Conservation (phyloP, 2,113 vertebrate genomes). For the Hemiprocne comata region DNA sequence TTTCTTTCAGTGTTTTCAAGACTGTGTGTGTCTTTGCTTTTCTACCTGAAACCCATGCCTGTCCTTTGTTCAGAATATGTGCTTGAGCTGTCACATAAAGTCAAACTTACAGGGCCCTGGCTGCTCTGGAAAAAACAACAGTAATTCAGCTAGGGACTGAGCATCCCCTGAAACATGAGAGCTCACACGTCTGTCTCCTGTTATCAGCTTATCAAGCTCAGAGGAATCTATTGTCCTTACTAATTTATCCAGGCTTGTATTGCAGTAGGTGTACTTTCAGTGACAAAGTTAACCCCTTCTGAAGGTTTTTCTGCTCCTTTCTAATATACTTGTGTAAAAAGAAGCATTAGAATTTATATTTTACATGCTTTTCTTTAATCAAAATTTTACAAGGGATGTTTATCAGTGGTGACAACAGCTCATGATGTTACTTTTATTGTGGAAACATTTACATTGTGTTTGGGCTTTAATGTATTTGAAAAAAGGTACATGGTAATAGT, state of each 20-base stretch:
- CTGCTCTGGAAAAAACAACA: background rate
- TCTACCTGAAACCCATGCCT: background rate
- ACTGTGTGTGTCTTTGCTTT: background rate
- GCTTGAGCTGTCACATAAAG: constrained; percentile 11
- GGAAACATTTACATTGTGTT: background rate
- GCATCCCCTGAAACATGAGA: background rate
- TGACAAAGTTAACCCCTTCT: background rate
- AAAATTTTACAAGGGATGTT: background rate
- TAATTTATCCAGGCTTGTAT: background rate
- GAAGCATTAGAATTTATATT: background rate
- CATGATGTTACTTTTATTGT: background rate
- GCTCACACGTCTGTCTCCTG: background rate
- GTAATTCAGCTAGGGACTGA: background rate
- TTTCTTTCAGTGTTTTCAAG: background rate
- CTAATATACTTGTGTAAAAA: background rate
- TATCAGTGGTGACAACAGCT: background rate
- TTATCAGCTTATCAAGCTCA: constrained; percentile 16
- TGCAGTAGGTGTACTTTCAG: background rate
- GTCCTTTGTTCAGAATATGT: background rate
- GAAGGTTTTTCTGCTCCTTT: background rate
- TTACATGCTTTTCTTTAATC: background rate
- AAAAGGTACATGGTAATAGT: background rate
- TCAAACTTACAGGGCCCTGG: background rate
- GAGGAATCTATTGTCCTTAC: background rate
- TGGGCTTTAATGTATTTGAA: background rate